Evolutionary conservation across 2,888 invertebrate species (phyloP).

Genomic region (Holacanthella duospinosa): DNA sequence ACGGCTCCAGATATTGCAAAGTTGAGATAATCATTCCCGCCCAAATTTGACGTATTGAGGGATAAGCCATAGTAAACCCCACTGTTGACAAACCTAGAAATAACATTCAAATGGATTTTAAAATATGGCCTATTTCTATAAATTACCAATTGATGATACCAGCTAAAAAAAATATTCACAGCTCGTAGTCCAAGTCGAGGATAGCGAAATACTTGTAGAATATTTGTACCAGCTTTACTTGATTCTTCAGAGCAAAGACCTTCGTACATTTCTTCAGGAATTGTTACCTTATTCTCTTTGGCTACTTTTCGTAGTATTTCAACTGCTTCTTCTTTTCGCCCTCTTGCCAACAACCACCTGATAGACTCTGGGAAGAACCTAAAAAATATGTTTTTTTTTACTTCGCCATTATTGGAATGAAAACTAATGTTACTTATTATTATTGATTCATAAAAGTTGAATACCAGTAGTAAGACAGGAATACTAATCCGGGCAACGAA

Average conservation of each 20-base stretch:
- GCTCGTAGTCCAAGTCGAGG: constrained; percentile 46
- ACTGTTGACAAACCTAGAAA: constrained; percentile 53
- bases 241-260: constrained; percentile 23
- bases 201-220: constrained; percentile 46
- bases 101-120: background rate
- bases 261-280: constrained; percentile 49
- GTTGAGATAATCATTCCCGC: constrained; percentile 61
- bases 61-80: constrained; percentile 68
- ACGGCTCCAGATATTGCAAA: constrained; percentile 64
- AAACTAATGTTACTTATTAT: background rate
- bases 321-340: constrained; percentile 53
- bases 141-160: constrained; percentile 45
- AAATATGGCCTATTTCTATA: background rate
- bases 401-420: too few species aligned
- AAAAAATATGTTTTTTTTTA: background rate
- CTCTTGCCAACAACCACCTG: constrained; percentile 58
- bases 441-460: too few species aligned
- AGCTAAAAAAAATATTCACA: constrained; percentile 57
- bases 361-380: constrained; percentile 63
- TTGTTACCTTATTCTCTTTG: constrained; percentile 51
- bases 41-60: constrained; percentile 61
- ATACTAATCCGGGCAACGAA: constrained; percentile 56
- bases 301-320: constrained; percentile 53
- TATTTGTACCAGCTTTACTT: constrained; percentile 16
- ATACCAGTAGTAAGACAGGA: constrained; percentile 60